Base-by-base conservation (phyloP, 2,888 invertebrate genomes). In the Pteria penguin region DNA sequence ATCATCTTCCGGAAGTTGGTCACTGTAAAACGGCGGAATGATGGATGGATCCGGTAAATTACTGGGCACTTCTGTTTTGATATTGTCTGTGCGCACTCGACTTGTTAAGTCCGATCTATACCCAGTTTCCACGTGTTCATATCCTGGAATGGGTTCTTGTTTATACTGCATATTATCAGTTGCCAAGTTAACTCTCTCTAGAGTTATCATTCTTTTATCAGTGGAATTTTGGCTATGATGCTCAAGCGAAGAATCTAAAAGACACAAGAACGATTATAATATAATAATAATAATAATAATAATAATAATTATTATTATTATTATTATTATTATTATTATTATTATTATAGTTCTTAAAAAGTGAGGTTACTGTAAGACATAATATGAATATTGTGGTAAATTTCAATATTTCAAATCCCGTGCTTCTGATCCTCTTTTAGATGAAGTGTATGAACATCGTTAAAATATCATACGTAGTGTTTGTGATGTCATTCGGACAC, bases 1-100 rank as follows among this genome's bases (percentile, higher is more conserved):
- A 18, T 74, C 33, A 22, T 55, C 63, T 5, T 75, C 75, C 26
- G 45, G 33, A 24, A 26, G 22, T 26, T 61, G 52, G 5, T 60
- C 71, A 18, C 71, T 60, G 4, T 60, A 57, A 54, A 69, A 68
- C 18, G 74, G 62, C 32, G 74, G 68, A 5, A 68, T 32, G 14
- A 68, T 74, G 29, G 66, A 61, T 18, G 68, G 74, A 29, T 68
- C 68, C 1, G 74, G 61, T 22, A 69, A 18, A 65, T 36, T 36
- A 32, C 24, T 11, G 33, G 55, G 31, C 8, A 33, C 32, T 68
- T 68, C 68, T 18, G 14, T 32, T 31, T 68, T 55, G 31, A 68
- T 26, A 14, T 68, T 31, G n/a, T n/a, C n/a, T n/a, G n/a, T n/a
- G n/a, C n/a, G n/a, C 14, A 57, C 22, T 8, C 27, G 24, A 11